Percentiles rank a stretch among this genome's conserved stretches.
phyloP scores from a whole-genome alignment of 1,140 invertebrate genomes.

The Leptinotarsa undecemlineata region DNA sequence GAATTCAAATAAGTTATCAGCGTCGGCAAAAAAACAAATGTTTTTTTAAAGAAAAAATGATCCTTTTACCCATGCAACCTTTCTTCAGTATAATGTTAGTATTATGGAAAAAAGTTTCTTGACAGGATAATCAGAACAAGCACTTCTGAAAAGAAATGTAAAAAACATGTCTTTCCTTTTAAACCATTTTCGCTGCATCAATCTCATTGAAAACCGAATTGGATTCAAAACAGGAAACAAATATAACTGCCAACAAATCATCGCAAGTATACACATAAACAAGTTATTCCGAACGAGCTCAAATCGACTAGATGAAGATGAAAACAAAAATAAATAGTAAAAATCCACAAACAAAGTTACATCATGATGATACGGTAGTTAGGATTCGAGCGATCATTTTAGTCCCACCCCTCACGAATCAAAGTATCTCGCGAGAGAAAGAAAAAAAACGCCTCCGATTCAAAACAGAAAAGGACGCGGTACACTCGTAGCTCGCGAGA shows the following conservation, averaged over 20 bases:
- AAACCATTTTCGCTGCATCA: too few species aligned
- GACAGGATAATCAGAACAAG: too few species aligned
- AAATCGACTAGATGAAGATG: background rate
- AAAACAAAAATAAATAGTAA: constrained; percentile 31
- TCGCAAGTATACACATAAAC: background rate
- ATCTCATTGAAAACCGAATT: too few species aligned
- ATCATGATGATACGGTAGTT: constrained; percentile 37
- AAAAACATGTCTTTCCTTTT: too few species aligned
- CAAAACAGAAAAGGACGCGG: constrained; percentile 24
- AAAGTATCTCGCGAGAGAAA: constrained; percentile 33
- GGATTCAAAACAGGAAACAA: too few species aligned
- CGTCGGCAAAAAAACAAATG: too few species aligned
- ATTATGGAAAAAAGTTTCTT: too few species aligned
- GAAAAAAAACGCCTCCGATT: constrained; percentile 17
- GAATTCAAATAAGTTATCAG: too few species aligned
- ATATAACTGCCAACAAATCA: background rate
- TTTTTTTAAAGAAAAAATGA: too few species aligned
- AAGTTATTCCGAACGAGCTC: background rate
- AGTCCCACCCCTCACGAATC: constrained; percentile 43
- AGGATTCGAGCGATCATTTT: constrained; percentile 31
- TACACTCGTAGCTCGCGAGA: constrained; percentile 31
- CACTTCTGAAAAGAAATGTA: too few species aligned
- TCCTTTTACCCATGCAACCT: too few species aligned
- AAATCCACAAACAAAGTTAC: constrained; percentile 29
- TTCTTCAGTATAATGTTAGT: too few species aligned